Base-by-base conservation (phyloP, 2,797 vertebrate genomes). In the Lophotriccus pileatus region DNA sequence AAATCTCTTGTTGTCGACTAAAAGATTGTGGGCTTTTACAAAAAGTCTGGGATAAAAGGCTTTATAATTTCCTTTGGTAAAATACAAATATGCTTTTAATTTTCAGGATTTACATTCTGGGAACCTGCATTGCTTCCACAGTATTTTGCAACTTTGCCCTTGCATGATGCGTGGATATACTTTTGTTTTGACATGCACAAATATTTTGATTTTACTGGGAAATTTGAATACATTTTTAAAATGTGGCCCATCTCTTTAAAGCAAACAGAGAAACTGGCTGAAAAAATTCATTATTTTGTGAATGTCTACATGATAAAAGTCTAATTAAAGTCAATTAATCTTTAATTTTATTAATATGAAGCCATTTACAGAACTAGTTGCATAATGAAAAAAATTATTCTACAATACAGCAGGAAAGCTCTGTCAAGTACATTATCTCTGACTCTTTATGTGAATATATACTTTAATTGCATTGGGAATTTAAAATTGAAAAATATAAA, bases 321-420 rank as follows among this genome's bases (percentile, higher is more conserved):
- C 67, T 59, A 89, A 94, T 88, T 90, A 87, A 93, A 85, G 66
- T 50, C 22, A 83, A 58, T 58, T 30, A 66, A 73, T 58, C 18
- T 62, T 88, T 81, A 64, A 91, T 88, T 90, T 53, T 77, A 62
- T 87, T 90, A 84, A 69, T 79, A 67, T 66, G 50, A 79, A 84
- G 22, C 14, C 8, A 66, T 79, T 87, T 82, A 55, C 25, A 76
- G 50, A 60, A 32, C 36, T 78, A 58, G 41, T 44, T 77, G 27
- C 22, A 16, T 80, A 56, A 46, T 49, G 53, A 84, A 85, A 93
- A 73, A 46, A 70, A 53, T 2, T 69, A 55, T 52, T 67, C 47
- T 70, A 67, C 14, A 22, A 3, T 81, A 32, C 7, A n/a, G 23
- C 17, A n/a, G 36, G 49, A 88, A 86, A 84, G 20, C 37, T 56